Evolutionary conservation across 1,140 invertebrate genomes (phyloP).

Genomic region (Chironomus tepperi): DNA sequence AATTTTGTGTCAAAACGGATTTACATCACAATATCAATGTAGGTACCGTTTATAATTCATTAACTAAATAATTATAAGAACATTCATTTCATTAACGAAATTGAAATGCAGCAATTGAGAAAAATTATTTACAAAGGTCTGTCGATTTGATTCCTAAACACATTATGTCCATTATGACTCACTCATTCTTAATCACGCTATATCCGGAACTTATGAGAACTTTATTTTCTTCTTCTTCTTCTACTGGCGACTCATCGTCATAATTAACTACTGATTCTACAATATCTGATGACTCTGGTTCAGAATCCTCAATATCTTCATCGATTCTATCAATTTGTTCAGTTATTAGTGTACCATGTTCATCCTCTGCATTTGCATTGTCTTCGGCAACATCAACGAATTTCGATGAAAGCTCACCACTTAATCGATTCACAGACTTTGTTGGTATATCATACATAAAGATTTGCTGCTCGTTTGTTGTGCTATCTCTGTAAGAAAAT

Average conservation of each 20-base stretch:
- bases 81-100: background rate
- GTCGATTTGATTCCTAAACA: background rate
- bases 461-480: constrained; percentile 58
- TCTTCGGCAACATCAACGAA: constrained; percentile 76
- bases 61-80: background rate
- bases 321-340: constrained; percentile 31
- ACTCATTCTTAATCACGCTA: constrained; percentile 42
- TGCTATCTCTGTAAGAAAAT: constrained; percentile 42
- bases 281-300: constrained; percentile 17
- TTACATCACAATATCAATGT: no score
- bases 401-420: constrained; percentile 64
- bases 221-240: constrained; percentile 37
- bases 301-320: constrained; percentile 1
- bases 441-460: constrained; percentile 73
- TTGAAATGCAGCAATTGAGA: background rate
- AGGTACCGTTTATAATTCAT: background rate
- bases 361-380: constrained; percentile 59
- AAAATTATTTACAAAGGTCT: constrained; percentile 9
- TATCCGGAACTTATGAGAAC: constrained; percentile 45
- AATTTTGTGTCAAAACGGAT: background rate
- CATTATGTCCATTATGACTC: background rate
- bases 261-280: constrained; percentile 23
- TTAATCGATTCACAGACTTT: constrained; percentile 55
- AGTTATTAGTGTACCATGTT: constrained; percentile 50
- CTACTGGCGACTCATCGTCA: background rate